Conservation (phyloP, 1,140 invertebrate genomes). For the Drosophila kanapiae region DNA sequence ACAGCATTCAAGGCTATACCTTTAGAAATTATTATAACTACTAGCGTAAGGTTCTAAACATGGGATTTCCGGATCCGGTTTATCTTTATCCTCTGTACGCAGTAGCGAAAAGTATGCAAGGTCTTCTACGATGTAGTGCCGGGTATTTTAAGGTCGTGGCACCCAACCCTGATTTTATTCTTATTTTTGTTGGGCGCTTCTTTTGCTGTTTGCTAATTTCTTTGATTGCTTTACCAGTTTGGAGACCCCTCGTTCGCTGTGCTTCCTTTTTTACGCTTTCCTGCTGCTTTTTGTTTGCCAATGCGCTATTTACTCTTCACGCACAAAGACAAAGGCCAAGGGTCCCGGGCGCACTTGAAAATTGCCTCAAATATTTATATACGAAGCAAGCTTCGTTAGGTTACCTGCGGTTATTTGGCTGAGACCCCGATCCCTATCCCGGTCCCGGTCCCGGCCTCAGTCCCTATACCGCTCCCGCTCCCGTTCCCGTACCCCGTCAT, state of each 20-base stretch:
- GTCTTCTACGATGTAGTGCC: neutral
- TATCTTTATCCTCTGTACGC: neutral
- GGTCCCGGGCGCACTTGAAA: slow-evolving; percentile 68
- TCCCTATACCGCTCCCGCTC: no score
- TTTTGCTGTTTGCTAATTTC: slow-evolving; percentile 79
- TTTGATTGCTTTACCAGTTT: slow-evolving; percentile 79
- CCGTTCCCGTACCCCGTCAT: slow-evolving; percentile 44
- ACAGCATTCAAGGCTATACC: no score
- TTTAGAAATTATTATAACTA: neutral
- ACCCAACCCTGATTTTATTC: slow-evolving; percentile 16
- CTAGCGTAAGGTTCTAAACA: no score
- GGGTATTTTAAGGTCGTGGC: slow-evolving; percentile 10
- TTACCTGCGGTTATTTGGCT: slow-evolving; percentile 76
- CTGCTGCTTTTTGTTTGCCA: slow-evolving; percentile 61
- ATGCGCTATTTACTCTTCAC: slow-evolving; percentile 73
- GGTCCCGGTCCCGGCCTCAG: neutral
- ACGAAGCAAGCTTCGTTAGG: slow-evolving; percentile 58
- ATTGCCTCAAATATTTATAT: slow-evolving; percentile 79
- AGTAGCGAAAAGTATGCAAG: neutral
- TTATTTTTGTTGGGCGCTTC: slow-evolving; percentile 59
- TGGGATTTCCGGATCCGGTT: neutral
- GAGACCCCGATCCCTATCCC: slow-evolving; percentile 20
- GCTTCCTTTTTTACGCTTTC: slow-evolving; percentile 36
- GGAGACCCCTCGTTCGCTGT: slow-evolving; percentile 12
- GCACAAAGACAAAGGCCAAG: slow-evolving; percentile 79